phyloP scores from a whole-genome alignment of 2,888 invertebrate genomes.

The Disparrhopalites patrizii region DNA sequence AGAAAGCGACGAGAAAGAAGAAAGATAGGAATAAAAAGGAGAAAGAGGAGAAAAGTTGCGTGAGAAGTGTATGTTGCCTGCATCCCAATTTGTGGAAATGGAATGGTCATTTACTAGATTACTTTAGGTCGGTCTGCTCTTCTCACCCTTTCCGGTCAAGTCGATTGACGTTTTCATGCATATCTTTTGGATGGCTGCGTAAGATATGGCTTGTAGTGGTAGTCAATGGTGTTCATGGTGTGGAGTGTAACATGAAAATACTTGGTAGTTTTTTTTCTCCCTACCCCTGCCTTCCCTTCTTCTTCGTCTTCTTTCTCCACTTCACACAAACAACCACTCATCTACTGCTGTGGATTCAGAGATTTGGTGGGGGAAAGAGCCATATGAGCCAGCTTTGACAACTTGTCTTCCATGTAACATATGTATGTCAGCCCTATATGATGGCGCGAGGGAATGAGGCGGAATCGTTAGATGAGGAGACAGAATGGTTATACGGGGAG shows the following conservation, averaged over 20 bases:
- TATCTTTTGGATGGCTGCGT: neutral
- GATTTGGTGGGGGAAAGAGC: neutral
- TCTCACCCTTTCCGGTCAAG: slow-evolving; percentile 16
- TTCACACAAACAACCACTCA: neutral
- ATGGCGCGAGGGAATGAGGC: slow-evolving; percentile 6
- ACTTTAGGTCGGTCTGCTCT: slow-evolving; percentile 15
- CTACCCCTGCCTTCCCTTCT: neutral
- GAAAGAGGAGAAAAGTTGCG: neutral
- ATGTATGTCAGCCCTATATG: slow-evolving; percentile 1
- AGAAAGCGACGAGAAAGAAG: too few relatives aligned
- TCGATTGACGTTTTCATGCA: slow-evolving; percentile 11
- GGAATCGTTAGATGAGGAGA: slow-evolving; percentile 21
- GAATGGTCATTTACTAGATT: slow-evolving; percentile 23
- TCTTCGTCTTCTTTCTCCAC: neutral
- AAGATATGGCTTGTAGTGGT: slow-evolving; percentile 7
- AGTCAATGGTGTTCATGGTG: too few relatives aligned
- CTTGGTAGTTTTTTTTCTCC: neutral
- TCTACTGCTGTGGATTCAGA: neutral
- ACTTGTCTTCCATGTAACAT: too few relatives aligned
- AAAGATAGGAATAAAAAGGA: neutral
- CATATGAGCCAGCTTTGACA: too few relatives aligned
- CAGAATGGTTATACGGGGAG: neutral
- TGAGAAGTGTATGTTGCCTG: slow-evolving; percentile 9
- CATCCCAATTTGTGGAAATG: slow-evolving; percentile 18
- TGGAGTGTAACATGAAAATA: neutral